Percentiles rank a stretch among this genome's conserved stretches.
Conservation (phyloP, 2,888 invertebrate genomes). For the Xanthostigma xanthostigma region DNA sequence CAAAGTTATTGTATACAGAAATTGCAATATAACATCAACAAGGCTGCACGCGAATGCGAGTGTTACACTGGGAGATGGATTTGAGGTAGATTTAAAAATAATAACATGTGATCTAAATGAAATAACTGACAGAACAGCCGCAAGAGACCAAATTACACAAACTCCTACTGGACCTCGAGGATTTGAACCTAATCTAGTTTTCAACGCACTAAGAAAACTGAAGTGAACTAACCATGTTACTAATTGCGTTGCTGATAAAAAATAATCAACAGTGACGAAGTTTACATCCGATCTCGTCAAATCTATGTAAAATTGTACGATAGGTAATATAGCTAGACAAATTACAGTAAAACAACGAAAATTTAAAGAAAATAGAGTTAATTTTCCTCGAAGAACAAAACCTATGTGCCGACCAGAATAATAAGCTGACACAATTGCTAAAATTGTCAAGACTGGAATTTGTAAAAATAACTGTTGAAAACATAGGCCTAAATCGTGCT, state of each 20-base stretch:
- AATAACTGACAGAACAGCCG: constrained; percentile 50
- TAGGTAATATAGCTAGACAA: constrained; percentile 48
- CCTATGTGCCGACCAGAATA: constrained; percentile 55
- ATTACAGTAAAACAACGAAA: constrained; percentile 47
- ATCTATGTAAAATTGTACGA: constrained; percentile 50
- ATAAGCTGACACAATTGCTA: constrained; percentile 68
- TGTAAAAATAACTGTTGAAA: constrained; percentile 72
- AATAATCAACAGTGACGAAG: constrained; percentile 51
- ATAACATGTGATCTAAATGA: constrained; percentile 50
- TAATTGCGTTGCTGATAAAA: constrained; percentile 52
- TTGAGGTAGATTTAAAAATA: constrained; percentile 24
- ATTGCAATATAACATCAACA: constrained; percentile 44
- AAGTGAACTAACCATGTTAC: constrained; percentile 73
- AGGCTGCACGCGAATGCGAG: constrained; percentile 44
- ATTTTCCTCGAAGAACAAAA: constrained; percentile 43
- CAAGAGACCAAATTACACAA: constrained; percentile 51
- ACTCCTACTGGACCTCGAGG: constrained; percentile 59
- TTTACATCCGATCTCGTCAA: constrained; percentile 33
- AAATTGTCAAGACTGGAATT: constrained; percentile 54
- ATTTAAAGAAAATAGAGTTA: constrained; percentile 47
- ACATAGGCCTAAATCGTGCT: constrained; percentile 67
- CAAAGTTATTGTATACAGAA: constrained; percentile 53
- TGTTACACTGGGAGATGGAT: constrained; percentile 22
- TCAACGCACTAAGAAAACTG: constrained; percentile 53
- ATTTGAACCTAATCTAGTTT: constrained; percentile 45